Evolutionary conservation across 2,888 invertebrate genomes (phyloP), one percentile per base, ranked within the genome.

Genomic region (Drosophila diplacantha): DNA sequence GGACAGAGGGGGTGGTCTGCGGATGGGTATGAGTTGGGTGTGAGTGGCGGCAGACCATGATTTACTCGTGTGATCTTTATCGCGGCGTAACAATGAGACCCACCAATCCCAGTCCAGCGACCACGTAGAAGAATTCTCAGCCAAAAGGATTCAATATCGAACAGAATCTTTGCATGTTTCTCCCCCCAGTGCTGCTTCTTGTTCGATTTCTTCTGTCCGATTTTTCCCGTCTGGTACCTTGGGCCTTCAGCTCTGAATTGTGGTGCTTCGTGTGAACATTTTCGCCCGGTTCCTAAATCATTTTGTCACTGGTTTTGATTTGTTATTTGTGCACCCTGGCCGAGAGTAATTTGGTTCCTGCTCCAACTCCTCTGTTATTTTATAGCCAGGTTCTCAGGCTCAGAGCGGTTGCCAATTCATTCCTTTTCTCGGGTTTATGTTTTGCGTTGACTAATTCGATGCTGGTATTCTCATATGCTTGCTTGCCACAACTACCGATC

Each of bases 261-360:
- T 60, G 59, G 58, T 70, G 72, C 65, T 75, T 73, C 81, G 81
- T 81, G 81, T 81, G 81, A 81, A 81, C 71, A 78, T 74, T 75
- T 80, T 81, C 56, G 59, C 69, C 52, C 58, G 74, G 78, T 72
- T 80, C 82, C 68, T 81, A 81, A 83, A 83, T 83, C 82, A 83
- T 81, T 83, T 83, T 81, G 81, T 82, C 79, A 75, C 81, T 73
- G 73, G 70, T 75, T 82, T 80, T 75, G 75, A 81, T 81, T 80
- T 80, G 75, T 80, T 80, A 72, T 74, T 79, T 72, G 69, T 63
- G 70, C 69, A 56, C 64, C 66, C 70, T 58, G 61, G 58, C 44
- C 69, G 50, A 41, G 60, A 68, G 71, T 73, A 71, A 77, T 82
- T 82, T 71, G 69, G 72, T 71, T 79, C 71, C 73, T 56, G 60